These are phyloP conservation scores for Montipora cactus DNA, from an alignment of 64 coral and sea anemone species.

Conservation along the genomic window DNA sequence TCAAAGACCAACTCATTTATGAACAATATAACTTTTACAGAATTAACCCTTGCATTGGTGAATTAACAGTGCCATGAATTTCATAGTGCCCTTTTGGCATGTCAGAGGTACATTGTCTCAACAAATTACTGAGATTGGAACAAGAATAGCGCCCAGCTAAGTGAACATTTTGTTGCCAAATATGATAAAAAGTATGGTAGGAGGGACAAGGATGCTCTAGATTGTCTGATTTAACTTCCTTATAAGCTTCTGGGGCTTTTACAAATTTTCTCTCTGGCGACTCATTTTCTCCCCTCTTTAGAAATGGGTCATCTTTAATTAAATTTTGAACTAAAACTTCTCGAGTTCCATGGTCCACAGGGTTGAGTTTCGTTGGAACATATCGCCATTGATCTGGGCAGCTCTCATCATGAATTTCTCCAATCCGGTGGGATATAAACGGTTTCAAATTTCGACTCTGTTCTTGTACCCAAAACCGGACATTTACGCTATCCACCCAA, in stretches of 20 bases:
- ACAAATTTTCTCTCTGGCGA: slow-evolving; percentile 38
- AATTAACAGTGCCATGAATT: too few species aligned
- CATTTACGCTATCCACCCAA: slow-evolving; percentile 44
- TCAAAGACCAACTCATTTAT: too few species aligned
- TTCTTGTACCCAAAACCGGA: slow-evolving; percentile 41
- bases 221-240: slow-evolving; percentile 15
- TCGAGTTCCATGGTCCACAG: slow-evolving; percentile 56
- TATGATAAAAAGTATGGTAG: too few species aligned
- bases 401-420: slow-evolving; percentile 72
- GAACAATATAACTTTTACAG: too few species aligned
- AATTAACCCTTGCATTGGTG: too few species aligned
- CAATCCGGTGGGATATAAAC: slow-evolving; percentile 68
- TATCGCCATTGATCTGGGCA: slow-evolving; percentile 67
- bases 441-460: slow-evolving; percentile 78
- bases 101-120: too few species aligned
- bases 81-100: too few species aligned
- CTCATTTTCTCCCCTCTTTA: slow-evolving; percentile 39
- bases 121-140: too few species aligned
- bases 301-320: slow-evolving; percentile 27
- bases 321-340: slow-evolving; percentile 59
- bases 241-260: background rate
- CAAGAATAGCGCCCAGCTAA: too few species aligned
- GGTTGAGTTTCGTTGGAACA: slow-evolving; percentile 16
- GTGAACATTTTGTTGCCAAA: too few species aligned
- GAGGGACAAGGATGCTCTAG: background rate